Base-by-base conservation (phyloP, 2,797 vertebrate genomes). In the Halcyon chelicuti region DNA sequence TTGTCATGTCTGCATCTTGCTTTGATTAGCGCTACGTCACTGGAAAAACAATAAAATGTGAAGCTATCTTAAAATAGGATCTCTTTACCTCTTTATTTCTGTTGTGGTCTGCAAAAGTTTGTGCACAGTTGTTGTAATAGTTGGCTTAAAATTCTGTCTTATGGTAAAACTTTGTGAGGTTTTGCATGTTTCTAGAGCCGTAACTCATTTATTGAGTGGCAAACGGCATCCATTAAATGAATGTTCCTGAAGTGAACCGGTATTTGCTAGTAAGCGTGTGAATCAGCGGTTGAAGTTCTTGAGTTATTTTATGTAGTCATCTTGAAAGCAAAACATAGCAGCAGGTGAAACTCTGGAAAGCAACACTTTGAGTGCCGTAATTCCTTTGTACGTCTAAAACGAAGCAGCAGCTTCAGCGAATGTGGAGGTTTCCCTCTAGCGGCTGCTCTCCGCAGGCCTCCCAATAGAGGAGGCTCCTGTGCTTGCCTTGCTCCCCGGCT, bases 351-450 rank as follows among this genome's bases (percentile, higher is more conserved):
- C 78, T 58, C 47, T 28, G 37, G 12, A 33, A 81, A 68, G 46
- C 63, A 58, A 0, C 6, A 4, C 0, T 22, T 29, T 10, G 51
- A 35, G 37, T 42, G 0, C 14, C 26, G 26, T 16, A 17, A 10
- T 39, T 46, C 28, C 15, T 54, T 61, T 55, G 40, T 46, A 3
- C 8, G 76, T 0, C 0, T 10, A 2, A 12, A 58, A 0, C 13
- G 4, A 1, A 70, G 22, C 60, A 33, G 62, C 33, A 35, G 55
- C 75, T 54, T 21, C 37, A 29, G 62, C 14, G 62, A 40, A 17
- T 29, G 84, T 2, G 60, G 39, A 13, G 20, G 73, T 63, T 74
- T 67, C 92, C 88, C 91, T 93, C 92, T 93, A 67, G 87, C 14
- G 81, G 81, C 76, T 35, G 54, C 58, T 92, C 22, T 9, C n/a